Percentiles rank a stretch among this genome's conserved stretches.
phyloP scores from a whole-genome alignment of 2,113 vertebrate species.

The Zosterops hypoxanthus region DNA sequence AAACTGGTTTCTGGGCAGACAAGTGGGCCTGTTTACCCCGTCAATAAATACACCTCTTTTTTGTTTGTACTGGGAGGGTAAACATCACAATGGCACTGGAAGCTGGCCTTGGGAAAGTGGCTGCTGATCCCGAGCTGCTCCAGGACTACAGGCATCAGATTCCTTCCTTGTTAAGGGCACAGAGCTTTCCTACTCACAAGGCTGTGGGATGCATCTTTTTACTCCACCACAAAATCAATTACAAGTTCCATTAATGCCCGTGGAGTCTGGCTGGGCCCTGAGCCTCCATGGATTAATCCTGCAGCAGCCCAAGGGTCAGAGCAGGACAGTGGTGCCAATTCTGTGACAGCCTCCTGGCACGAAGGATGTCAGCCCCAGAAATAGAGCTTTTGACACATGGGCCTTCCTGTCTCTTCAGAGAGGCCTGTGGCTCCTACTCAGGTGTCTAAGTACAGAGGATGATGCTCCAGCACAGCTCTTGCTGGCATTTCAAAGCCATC shows the following conservation, averaged over 20 bases:
- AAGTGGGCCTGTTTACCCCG: constrained; percentile 18
- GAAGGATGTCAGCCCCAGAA: background rate
- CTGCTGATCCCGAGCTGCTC: background rate
- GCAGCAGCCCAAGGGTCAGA: background rate
- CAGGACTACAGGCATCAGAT: background rate
- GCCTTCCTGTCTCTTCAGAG: background rate
- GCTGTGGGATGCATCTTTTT: background rate
- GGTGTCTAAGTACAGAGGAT: background rate
- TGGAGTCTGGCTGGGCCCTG: background rate
- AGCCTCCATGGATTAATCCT: background rate
- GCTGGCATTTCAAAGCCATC: background rate
- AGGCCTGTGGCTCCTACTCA: background rate
- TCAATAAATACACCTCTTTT: background rate
- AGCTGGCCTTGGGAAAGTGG: background rate
- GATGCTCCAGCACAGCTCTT: background rate
- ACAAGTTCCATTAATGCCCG: background rate
- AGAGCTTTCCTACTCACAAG: background rate
- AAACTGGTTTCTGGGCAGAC: constrained; percentile 44
- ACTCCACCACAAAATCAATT: background rate
- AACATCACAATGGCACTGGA: background rate
- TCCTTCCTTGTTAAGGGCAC: background rate
- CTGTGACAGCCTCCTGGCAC: background rate
- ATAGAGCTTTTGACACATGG: background rate
- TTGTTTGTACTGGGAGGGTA: background rate
- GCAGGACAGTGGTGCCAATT: background rate